Base-by-base conservation (phyloP, 2,797 vertebrate species). In the Coregonus suidteri region DNA sequence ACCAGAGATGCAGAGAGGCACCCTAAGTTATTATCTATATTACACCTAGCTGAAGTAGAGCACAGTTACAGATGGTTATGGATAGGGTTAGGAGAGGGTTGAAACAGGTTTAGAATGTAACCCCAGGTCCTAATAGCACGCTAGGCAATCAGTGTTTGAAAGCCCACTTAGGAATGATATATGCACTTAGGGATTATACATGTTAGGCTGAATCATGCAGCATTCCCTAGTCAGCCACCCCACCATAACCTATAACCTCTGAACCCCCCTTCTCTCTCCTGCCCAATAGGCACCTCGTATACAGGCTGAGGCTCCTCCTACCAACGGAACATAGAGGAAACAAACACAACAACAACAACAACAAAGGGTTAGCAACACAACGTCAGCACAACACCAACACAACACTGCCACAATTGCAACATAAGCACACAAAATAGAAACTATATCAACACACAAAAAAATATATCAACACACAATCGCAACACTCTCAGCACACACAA, bases 271-370 rank as follows among this genome's bases (percentile, higher is more conserved):
- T 37, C 80, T 83, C 77, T 85, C 79, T 81, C 82, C 77, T 89
- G 77, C 85, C 76, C 71, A 81, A 90, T 76, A 93, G 82, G 90
- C 93, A 95, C 94, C 94, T 95, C 92, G 78, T 94, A 93, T 87
- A 92, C 84, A 77, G 93, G 87, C 86, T 94, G 94, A 78, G 93
- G 87, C 86, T 94, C 94, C 89, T 95, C 94, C 94, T 95, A 92
- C 90, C 80, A 85, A 81, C 77, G 78, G 90, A 85, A 91, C 85
- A 92, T 80, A 92, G 81, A 79, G 78, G 75, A 92, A 75, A 92
- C 81, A 90, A 79, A 80, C 77, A 77, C 41, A 71, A 64, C 65
- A 88, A 15, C 25, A 25, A 25, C 76, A 79, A 88, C 76, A 79
- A 84, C 70, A 77, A 80, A 77, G 76, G 4, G 74, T 86, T 76